Evolutionary conservation across 2,797 vertebrate species (phyloP).

Genomic region (Apodemus agrarius): DNA sequence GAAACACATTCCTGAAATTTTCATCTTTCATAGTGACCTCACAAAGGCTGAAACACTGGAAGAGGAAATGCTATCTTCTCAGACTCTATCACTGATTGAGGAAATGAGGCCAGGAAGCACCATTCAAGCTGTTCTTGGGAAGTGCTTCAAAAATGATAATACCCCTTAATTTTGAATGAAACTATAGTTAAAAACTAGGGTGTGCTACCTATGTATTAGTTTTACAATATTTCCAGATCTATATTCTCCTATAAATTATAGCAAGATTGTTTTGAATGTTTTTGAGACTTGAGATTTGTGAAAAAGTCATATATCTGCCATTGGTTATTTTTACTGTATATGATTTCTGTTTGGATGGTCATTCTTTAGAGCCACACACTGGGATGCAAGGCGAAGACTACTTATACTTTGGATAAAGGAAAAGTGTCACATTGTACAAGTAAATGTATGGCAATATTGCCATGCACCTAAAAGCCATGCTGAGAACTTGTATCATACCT

Average conservation of each 20-base stretch:
- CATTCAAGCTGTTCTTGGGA: background rate
- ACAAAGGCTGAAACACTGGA: background rate
- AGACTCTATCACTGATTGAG: background rate
- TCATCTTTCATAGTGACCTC: background rate
- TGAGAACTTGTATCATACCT: background rate
- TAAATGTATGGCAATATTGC: background rate
- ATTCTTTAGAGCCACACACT: background rate
- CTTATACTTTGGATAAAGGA: background rate
- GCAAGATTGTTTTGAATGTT: background rate
- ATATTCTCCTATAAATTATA: background rate
- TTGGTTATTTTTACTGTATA: background rate
- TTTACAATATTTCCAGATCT: background rate
- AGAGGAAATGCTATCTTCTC: background rate
- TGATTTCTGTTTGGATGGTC: background rate
- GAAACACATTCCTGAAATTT: background rate
- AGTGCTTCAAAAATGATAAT: background rate
- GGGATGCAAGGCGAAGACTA: background rate
- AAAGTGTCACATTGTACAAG: background rate
- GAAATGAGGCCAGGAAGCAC: background rate
- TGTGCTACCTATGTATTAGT: background rate
- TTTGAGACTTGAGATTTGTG: background rate
- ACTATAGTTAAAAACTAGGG: slow-evolving; percentile 21
- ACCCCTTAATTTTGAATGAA: background rate
- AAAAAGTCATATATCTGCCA: background rate
- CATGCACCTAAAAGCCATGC: background rate